Evolutionary conservation across 2,797 vertebrate genomes (phyloP), one percentile per base, ranked within the genome.

Genomic region (Gymnothorax reevesii): DNA sequence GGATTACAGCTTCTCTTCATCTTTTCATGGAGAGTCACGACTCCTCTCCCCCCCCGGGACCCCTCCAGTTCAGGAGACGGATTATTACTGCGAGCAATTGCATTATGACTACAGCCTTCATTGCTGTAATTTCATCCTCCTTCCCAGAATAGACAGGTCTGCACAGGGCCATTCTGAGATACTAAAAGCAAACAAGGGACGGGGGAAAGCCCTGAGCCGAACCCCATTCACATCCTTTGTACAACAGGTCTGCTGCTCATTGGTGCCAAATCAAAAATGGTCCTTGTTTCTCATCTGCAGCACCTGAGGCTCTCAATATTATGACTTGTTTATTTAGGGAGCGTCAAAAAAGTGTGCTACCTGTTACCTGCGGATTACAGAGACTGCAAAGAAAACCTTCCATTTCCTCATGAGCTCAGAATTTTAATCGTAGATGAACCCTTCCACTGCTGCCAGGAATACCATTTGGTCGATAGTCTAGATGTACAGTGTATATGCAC

Each of bases 41-140:
- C 0, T 22, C 62, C 62, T 22, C 62, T 22, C 62, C 62, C 6
- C 57, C 57, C 13, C 62, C 22, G 66, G 83, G 85, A 88, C 62
- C 55, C n/a, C 66, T 57, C 54, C 69, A 59, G 88, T 84, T 84
- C 73, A 60, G n/a, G 85, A 83, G 57, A 27, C 17, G 83, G 85
- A 90, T 88, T 89, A 87, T 25, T 7, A 87, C 12, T 25, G 13
- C 5, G 42, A 84, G 86, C 82, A 88, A 88, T 86, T 62, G 84
- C 86, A 89, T 89, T 86, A 90, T 88, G 88, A 86, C 33, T 88
- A 33, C 25, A 3, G 80, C 86, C 83, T 84, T 66, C 64, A 71
- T 87, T 84, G 85, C 83, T 85, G 82, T 89, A 82, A 89, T 84
- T 89, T 84, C 64, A 89, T 88, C 87, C 87, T 85, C 83, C 71